phyloP scores from a whole-genome alignment of 2,113 vertebrate species.

The Glaucidium brasilianum region DNA sequence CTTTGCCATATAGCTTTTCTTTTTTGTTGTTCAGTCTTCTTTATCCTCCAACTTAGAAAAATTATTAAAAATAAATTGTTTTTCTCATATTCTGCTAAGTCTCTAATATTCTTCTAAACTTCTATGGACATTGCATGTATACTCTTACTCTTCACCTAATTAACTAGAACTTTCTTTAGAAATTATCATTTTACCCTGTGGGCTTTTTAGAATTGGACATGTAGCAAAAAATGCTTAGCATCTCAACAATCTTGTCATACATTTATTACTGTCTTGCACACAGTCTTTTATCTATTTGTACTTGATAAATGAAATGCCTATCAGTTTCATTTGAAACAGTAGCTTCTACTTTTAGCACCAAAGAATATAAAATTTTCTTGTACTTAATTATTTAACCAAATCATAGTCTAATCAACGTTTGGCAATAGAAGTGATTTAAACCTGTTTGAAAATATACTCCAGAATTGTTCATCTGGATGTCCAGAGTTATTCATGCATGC shows the following conservation, averaged over 20 bases:
- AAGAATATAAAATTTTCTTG: not conserved
- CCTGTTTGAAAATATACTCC: not conserved
- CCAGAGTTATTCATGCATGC: not conserved
- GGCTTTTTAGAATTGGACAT: not conserved
- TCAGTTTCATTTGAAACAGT: not conserved
- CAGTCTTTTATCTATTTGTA: not conserved
- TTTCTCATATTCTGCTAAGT: not conserved
- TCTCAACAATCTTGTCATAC: not conserved
- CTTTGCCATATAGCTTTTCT: not conserved
- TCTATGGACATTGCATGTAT: not conserved
- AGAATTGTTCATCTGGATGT: not conserved
- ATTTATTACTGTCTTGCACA: not conserved
- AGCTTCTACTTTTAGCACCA: not conserved
- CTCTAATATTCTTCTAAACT: not conserved
- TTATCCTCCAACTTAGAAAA: not conserved
- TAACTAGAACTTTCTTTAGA: not conserved
- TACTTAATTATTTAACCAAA: not conserved
- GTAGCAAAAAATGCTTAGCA: not conserved
- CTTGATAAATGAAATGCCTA: not conserved
- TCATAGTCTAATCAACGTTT: not conserved
- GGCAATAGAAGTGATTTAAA: not conserved
- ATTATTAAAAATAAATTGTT: not conserved
- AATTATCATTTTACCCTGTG: not conserved
- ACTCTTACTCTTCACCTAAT: not conserved
- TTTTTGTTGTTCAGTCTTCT: not conserved